Evolutionary conservation across 2,113 vertebrate species (phyloP), one percentile per base, ranked within the genome.

Genomic region (Rhea pennata): DNA sequence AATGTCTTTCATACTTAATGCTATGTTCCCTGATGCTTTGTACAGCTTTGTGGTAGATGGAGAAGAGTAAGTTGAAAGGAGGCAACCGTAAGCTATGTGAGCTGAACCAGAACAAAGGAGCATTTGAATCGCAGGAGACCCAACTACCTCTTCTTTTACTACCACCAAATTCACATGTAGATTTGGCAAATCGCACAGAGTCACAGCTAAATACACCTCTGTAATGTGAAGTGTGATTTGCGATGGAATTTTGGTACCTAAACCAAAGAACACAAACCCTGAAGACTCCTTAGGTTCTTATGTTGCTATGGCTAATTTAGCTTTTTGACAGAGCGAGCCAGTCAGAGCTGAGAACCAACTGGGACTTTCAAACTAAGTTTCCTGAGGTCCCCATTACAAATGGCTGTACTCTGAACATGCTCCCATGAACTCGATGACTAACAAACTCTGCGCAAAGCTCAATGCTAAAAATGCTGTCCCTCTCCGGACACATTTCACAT

Each of bases 71-170:
- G n/a, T 1, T 53, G 40, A 89, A 80, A 80, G 6, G 5, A 13
- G 4, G 13, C 12, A 40, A 16, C 14, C 92, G 9, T 69, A 77
- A 77, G 3, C 23, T 70, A 40, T 10, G 5, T 56, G 27, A 93
- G 61, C 23, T 48, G 59, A 77, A 85, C 3, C 6, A 81, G n/a
- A 95, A 70, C 17, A 53, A 19, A 22, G 11, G 20, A 78, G 10
- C 56, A 82, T 50, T 39, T 71, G 12, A 58, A 58, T 88, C 64
- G 53, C 64, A 73, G 46, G 19, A 72, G 16, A 54, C 3, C 62
- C 3, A 0, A 2, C n/a, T 58, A 15, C 2, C 1, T 73, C 48
- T 85, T 42, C 15, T 7, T 69, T 76, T 59, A 44, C 6, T 24
- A 46, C 7, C n/a, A 72, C 15, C 51, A 33, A 86, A 83, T 23